A percentile compares a stretch with the other conserved stretches of the same genome.
phyloP scores from a whole-genome alignment of 2,888 invertebrate genomes.

The Cylindroiulus punctatus region DNA sequence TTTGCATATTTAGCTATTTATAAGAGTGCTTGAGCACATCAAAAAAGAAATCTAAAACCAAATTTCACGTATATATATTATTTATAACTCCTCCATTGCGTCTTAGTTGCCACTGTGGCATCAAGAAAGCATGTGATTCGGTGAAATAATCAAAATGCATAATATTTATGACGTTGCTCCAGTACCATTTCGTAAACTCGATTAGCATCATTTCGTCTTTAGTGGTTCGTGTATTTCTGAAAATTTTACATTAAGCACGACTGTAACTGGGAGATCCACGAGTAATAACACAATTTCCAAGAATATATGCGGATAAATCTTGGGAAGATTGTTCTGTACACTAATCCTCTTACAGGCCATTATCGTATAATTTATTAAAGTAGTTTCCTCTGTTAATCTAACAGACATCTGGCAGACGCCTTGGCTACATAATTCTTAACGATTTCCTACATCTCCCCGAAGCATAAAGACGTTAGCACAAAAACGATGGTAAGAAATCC shows the following conservation, averaged over 20 bases:
- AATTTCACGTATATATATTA: no score
- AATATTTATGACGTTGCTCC: neutral
- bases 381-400: conserved; percentile 22
- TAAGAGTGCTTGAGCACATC: no score
- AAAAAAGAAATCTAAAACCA: no score
- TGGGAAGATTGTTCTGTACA: conserved; percentile 2
- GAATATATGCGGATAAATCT: conserved; percentile 19
- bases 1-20: no score
- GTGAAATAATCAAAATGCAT: neutral
- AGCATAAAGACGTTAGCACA: neutral
- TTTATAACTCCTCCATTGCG: no score
- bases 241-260: conserved; percentile 7
- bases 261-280: neutral
- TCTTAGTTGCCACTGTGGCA: neutral
- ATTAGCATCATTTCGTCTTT: neutral
- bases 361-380: conserved; percentile 23
- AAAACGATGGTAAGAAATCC: neutral
- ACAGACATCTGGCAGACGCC: conserved; percentile 20
- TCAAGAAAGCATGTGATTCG: neutral
- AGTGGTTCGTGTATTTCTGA: conserved; percentile 21
- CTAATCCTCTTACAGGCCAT: conserved; percentile 27
- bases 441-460: neutral
- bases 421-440: conserved; percentile 3
- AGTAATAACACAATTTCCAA: conserved; percentile 12
- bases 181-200: neutral